phyloP scores from a whole-genome alignment of 2,113 vertebrate species.

The Lampris megalopsis region DNA sequence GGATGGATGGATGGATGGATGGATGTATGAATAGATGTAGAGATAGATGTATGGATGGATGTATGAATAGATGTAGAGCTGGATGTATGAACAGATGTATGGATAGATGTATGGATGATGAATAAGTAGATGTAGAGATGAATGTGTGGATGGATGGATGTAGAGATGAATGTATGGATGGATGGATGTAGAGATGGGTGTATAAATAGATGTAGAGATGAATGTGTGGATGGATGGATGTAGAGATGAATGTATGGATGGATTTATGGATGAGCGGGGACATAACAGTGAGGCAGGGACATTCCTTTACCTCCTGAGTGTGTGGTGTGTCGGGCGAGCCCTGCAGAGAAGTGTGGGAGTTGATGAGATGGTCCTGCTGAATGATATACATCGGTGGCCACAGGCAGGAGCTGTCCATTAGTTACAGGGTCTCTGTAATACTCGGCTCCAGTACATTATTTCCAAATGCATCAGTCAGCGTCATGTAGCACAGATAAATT shows the following conservation, averaged over 20 bases:
- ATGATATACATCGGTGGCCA: slow-evolving; percentile 94
- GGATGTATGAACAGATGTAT: too few species aligned
- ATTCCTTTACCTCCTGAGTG: slow-evolving; percentile 60
- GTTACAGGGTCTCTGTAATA: slow-evolving; percentile 90
- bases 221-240: background rate
- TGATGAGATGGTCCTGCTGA: slow-evolving; percentile 89
- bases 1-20: too few species aligned
- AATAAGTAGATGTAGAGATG: too few species aligned
- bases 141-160: too few species aligned
- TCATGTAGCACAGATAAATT: slow-evolving; percentile 90
- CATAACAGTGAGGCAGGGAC: slow-evolving; percentile 28
- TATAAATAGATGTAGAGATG: slow-evolving; percentile 3
- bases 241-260: slow-evolving; percentile 1
- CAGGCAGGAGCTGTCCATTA: slow-evolving; percentile 94
- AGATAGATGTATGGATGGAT: too few species aligned
- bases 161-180: too few species aligned
- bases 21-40: too few species aligned
- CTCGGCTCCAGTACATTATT: slow-evolving; percentile 96
- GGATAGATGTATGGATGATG: too few species aligned
- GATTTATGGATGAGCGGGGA: slow-evolving; percentile 10
- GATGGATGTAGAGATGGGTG: too few species aligned
- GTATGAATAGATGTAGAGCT: too few species aligned
- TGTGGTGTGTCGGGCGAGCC: slow-evolving; percentile 46
- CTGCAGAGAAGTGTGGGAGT: slow-evolving; percentile 70
- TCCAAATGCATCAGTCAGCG: slow-evolving; percentile 97